These are phyloP conservation scores for Leptinotarsa tumamoca DNA, from an alignment of 2,888 invertebrate species.

Conservation along the genomic window DNA sequence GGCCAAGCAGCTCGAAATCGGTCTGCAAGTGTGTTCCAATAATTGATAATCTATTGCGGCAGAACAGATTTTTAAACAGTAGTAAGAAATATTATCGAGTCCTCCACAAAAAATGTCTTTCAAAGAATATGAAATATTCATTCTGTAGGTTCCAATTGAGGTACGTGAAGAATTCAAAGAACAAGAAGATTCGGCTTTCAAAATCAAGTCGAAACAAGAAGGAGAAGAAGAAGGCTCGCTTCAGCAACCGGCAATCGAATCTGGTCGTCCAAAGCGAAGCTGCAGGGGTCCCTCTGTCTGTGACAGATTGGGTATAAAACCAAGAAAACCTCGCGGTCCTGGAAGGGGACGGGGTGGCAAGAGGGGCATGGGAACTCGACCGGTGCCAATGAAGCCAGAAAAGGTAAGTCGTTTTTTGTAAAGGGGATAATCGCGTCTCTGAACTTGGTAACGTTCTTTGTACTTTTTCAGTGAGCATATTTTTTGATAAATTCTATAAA, in stretches of 20 bases:
- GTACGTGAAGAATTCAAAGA: slow-evolving; percentile 62
- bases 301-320: slow-evolving; percentile 63
- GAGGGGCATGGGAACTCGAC: slow-evolving; percentile 43
- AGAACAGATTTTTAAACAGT: too few species aligned
- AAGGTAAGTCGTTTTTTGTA: slow-evolving; percentile 52
- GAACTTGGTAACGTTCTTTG: slow-evolving; percentile 30
- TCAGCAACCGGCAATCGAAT: slow-evolving; percentile 45
- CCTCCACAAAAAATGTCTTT: background rate
- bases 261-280: slow-evolving; percentile 64
- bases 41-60: too few species aligned
- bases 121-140: too few species aligned
- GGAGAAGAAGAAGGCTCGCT: slow-evolving; percentile 18
- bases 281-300: slow-evolving; percentile 64
- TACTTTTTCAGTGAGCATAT: background rate
- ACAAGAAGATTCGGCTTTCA: slow-evolving; percentile 42
- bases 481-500: background rate
- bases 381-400: slow-evolving; percentile 47
- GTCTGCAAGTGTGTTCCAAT: too few species aligned
- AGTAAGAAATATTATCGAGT: too few species aligned
- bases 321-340: slow-evolving; percentile 62
- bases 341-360: slow-evolving; percentile 60
- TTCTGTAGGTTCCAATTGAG: slow-evolving; percentile 61
- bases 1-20: too few species aligned
- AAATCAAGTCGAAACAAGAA: slow-evolving; percentile 23
- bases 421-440: background rate